These are phyloP conservation scores for Serripes groenlandicus DNA, from an alignment of 2,888 invertebrate species.

Conservation along the genomic window DNA sequence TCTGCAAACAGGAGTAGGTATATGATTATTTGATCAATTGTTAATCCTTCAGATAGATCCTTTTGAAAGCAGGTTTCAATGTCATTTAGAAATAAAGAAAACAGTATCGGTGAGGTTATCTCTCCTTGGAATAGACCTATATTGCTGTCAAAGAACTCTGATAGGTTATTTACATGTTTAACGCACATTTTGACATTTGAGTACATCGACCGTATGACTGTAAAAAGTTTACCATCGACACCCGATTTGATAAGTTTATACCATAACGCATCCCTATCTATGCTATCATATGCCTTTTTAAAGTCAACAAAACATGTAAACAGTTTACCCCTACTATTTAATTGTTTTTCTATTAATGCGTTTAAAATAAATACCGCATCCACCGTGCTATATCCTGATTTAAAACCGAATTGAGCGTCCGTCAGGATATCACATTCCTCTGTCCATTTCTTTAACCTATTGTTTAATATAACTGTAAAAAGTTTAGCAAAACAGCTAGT, in stretches of 20 bases:
- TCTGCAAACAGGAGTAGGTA: conserved; percentile 13
- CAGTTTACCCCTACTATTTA: not conserved
- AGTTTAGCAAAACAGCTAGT: conserved; percentile 11
- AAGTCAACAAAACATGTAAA: conserved; percentile 14
- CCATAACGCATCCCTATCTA: conserved; percentile 4
- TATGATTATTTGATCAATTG: not conserved
- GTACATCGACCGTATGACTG: not conserved
- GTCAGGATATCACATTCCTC: not conserved
- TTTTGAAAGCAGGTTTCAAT: conserved; percentile 5
- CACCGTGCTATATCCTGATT: not conserved
- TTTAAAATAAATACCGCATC: not conserved
- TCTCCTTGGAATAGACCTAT: conserved; percentile 16
- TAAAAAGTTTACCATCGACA: conserved; percentile 6
- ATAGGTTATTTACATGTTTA: not conserved
- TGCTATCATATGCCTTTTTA: conserved; percentile 5
- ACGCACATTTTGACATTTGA: not conserved
- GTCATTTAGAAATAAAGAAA: conserved; percentile 11
- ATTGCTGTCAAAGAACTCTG: conserved; percentile 1
- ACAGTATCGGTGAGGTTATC: conserved; percentile 22
- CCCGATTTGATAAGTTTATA: not conserved
- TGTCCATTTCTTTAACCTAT: not conserved
- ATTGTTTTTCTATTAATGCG: not conserved
- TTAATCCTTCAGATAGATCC: not conserved
- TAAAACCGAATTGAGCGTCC: conserved; percentile 17
- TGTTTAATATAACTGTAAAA: conserved; percentile 14